Evolutionary conservation across 1,140 invertebrate genomes (phyloP), one percentile per base, ranked within the genome.

Genomic region (Drosophila leontia): DNA sequence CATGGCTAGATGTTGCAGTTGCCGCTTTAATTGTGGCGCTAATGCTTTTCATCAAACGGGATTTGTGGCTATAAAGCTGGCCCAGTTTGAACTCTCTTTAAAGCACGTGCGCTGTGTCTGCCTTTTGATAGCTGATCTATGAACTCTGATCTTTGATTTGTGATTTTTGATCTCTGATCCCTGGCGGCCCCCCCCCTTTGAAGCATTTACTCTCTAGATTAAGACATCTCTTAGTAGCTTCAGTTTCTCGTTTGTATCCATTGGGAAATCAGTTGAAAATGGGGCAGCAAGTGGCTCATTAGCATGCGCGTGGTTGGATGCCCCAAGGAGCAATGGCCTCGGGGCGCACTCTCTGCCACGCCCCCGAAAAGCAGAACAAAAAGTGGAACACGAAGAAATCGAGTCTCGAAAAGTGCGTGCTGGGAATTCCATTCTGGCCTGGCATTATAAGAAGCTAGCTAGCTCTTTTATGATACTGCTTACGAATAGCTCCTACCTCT

Each of bases 301-400:
- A 83, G 75, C 80, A 82, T 82, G 80, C 80, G 55, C 80, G 55
- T 69, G 44, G 29, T 45, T 55, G 57, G 56, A 50, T 74, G 69
- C 55, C 71, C 39, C 45, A 60, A 60, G 76, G 82, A 84, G 82
- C 81, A 84, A 74, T 84, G 81, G 77, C 82, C 81, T 80, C 76
- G 47, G 23, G 47, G 11, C 9, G 23, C 51, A n/a, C 39, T 47
- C 9, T 47, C 32, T 45, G 78, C 57, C 64, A 80, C 63, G 48
- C 58, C 55, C 37, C 37, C 42, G 34, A 35, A 15, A 32, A 29
- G 26, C 26, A 29, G 26, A 29, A 29, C 26, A 29, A 55, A 83
- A 80, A 81, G 78, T 81, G 60, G 78, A 84, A 81, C 72, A 77
- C 42, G 32, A 71, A 74, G 53, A 82, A 44, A 76, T 55, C 47